Evolutionary conservation across 2,888 invertebrate genomes (phyloP).

Genomic region (Pollenia labialis): DNA sequence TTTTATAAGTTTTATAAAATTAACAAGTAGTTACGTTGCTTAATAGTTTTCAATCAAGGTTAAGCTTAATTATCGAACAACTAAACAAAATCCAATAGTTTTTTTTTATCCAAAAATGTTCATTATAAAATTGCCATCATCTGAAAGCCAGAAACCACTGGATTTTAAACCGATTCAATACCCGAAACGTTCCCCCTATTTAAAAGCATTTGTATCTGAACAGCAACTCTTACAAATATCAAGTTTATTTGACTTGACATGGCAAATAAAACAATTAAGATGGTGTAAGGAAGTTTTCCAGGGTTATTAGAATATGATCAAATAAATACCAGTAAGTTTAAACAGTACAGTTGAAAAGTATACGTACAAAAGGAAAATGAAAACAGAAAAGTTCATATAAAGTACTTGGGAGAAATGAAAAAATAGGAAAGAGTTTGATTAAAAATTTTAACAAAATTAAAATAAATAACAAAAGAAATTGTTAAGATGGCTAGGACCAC

Average conservation of each 20-base stretch:
- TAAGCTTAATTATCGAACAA: no score
- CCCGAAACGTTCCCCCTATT: not conserved
- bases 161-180: no score
- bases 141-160: no score
- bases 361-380: not conserved
- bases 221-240: slow-evolving; percentile 18
- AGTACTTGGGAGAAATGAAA: no score
- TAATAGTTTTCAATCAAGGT: no score
- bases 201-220: not conserved
- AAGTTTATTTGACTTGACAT: slow-evolving; percentile 54
- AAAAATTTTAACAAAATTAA: not conserved
- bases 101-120: no score
- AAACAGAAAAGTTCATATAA: no score
- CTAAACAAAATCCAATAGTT: no score
- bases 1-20: no score
- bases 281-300: slow-evolving; percentile 38
- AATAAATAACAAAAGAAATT: not conserved
- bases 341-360: not conserved
- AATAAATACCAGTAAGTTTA: slow-evolving; percentile 3
- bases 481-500: not conserved
- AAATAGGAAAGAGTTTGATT: no score
- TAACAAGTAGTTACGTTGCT: no score
- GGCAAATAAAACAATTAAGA: slow-evolving; percentile 56
- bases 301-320: slow-evolving; percentile 51
- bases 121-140: no score